Conservation (phyloP, 2,113 vertebrate species). For the Callochromis pleurospilus region DNA sequence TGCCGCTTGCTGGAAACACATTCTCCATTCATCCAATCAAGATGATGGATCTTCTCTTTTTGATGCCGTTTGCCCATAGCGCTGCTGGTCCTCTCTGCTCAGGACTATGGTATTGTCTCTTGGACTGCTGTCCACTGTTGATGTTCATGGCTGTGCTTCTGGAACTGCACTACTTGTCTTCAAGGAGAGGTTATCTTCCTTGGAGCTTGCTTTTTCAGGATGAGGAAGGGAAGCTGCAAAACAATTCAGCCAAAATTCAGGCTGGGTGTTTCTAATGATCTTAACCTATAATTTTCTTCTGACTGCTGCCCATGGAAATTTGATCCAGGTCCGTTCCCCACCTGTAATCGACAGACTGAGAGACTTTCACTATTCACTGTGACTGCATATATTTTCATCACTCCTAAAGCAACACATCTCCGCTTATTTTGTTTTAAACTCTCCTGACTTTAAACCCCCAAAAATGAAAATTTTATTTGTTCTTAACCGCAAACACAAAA, state of each 20-base stretch:
- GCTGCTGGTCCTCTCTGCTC: not conserved
- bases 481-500: not conserved
- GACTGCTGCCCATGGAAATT: not conserved
- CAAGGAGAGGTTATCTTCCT: accelerated
- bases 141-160: accelerated
- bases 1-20: not conserved
- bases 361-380: not conserved
- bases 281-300: not conserved
- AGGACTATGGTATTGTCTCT: not conserved
- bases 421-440: accelerated
- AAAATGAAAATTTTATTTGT: not conserved
- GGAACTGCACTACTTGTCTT: not conserved
- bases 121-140: not conserved
- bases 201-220: not conserved
- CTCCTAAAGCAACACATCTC: not conserved
- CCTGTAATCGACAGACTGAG: not conserved
- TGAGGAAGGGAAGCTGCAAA: accelerated
- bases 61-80: accelerated
- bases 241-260: not conserved
- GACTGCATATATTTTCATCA: not conserved
- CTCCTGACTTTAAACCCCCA: not conserved
- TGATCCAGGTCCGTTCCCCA: not conserved
- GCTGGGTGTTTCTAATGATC: not conserved
- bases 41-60: not conserved
- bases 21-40: not conserved